These are phyloP conservation scores for Ceramica pisi DNA, from an alignment of 2,888 invertebrate species.

Conservation along the genomic window DNA sequence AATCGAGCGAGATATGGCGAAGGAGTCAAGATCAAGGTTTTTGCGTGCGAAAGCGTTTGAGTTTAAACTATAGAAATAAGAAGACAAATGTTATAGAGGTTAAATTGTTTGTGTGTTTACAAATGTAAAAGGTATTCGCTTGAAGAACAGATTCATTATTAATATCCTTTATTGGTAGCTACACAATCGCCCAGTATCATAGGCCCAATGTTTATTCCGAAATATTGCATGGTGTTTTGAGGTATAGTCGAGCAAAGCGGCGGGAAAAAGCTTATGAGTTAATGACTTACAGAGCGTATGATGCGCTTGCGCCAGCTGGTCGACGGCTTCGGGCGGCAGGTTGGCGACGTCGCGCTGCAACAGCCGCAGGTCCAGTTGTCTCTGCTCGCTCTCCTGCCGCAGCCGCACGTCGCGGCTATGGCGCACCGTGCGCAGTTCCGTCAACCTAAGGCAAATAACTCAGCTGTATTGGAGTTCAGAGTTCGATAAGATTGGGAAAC, in stretches of 20 bases:
- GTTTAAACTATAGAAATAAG: too few relatives aligned
- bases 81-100: too few relatives aligned
- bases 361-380: slow-evolving; percentile 94
- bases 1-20: not conserved
- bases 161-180: too few relatives aligned
- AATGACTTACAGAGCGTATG: slow-evolving; percentile 93
- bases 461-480: not conserved
- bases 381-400: slow-evolving; percentile 94
- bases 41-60: not conserved
- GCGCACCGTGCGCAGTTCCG: slow-evolving; percentile 93
- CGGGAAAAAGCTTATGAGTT: not conserved
- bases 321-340: slow-evolving; percentile 93
- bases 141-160: too few relatives aligned
- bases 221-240: too few relatives aligned
- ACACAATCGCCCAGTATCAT: too few relatives aligned
- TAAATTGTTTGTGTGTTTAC: too few relatives aligned
- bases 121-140: too few relatives aligned
- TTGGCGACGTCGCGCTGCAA: slow-evolving; percentile 94
- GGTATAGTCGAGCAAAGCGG: too few relatives aligned
- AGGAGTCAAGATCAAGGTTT: not conserved
- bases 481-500: not conserved
- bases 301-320: slow-evolving; percentile 93
- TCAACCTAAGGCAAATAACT: slow-evolving; percentile 84
- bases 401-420: slow-evolving; percentile 94
- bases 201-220: too few relatives aligned